A percentile compares a stretch with the other conserved stretches of the same genome.
Evolutionary conservation across 2,113 vertebrate genomes (phyloP).

Genomic region (Ageneiosus marmoratus): DNA sequence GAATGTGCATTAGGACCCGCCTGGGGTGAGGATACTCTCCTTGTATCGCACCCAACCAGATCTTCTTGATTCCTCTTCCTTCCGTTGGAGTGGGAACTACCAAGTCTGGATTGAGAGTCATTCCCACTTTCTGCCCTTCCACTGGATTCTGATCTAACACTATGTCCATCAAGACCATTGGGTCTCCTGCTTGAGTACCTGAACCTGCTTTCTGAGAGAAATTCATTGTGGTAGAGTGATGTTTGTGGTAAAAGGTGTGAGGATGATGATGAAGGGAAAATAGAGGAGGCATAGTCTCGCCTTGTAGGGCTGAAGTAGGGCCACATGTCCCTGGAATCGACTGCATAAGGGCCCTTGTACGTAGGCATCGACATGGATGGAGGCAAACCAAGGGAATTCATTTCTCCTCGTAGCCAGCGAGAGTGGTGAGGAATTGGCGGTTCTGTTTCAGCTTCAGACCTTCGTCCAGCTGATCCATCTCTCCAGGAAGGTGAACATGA

Average conservation of each 20-base stretch:
- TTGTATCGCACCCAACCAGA: conserved; percentile 43
- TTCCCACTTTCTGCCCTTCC: conserved; percentile 65
- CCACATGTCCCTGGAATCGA: conserved; percentile 71
- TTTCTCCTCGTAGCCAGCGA: conserved; percentile 68
- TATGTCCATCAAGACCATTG: conserved; percentile 71
- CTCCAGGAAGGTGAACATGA: conserved; percentile 71
- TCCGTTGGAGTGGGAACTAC: conserved; percentile 66
- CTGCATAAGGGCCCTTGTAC: conserved; percentile 69
- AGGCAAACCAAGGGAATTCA: conserved; percentile 58
- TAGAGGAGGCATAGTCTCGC: conserved; percentile 66
- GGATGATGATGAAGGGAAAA: conserved; percentile 60
- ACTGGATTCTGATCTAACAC: conserved; percentile 66
- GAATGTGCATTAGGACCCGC: conserved; percentile 70
- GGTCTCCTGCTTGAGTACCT: conserved; percentile 68
- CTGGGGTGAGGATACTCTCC: conserved; percentile 62
- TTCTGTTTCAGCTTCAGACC: conserved; percentile 50
- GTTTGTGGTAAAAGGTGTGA: conserved; percentile 64
- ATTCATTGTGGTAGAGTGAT: conserved; percentile 65
- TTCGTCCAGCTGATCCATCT: conserved; percentile 59
- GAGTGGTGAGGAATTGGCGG: conserved; percentile 63
- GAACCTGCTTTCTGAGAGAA: conserved; percentile 61
- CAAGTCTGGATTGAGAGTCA: conserved; percentile 57
- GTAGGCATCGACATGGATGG: conserved; percentile 62
- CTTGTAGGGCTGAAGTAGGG: conserved; percentile 63
- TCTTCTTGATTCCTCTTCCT: conserved; percentile 70